Conservation (phyloP, 64 coral and sea anemone genomes). For the Cladopsammia gracilis region DNA sequence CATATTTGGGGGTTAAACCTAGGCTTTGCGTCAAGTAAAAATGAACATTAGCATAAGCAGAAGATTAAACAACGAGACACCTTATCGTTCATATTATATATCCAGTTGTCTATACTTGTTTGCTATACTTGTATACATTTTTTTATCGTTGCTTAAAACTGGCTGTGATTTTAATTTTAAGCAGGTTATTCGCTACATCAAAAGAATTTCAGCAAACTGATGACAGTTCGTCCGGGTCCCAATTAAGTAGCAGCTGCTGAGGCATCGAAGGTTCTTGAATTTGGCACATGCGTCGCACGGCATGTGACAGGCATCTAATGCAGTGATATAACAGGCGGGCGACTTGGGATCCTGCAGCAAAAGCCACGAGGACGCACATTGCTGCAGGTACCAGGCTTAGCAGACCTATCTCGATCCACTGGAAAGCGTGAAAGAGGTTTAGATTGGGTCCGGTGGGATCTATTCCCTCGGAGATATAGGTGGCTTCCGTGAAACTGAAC, state of each 20-base stretch:
- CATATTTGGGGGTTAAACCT: too few species aligned
- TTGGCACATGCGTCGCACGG: background rate
- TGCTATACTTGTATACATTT: too few species aligned
- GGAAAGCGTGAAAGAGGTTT: conserved; percentile 8
- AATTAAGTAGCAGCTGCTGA: background rate
- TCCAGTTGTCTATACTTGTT: too few species aligned
- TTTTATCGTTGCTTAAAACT: too few species aligned
- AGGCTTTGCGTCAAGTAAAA: too few species aligned
- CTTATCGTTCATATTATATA: too few species aligned
- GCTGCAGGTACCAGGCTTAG: conserved; percentile 50
- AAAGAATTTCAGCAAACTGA: too few species aligned
- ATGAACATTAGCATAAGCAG: too few species aligned
- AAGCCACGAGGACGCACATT: conserved; percentile 30
- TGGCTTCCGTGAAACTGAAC: conserved; percentile 38
- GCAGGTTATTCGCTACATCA: too few species aligned
- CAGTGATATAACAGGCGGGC: background rate
- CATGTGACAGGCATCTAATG: background rate
- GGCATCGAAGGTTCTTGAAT: background rate
- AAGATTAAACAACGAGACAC: too few species aligned
- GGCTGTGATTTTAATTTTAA: too few species aligned
- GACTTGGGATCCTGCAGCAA: conserved; percentile 13
- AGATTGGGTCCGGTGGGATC: conserved; percentile 50
- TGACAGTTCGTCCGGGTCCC: background rate
- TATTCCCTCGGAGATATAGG: conserved; percentile 38
- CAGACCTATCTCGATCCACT: conserved; percentile 49